Conservation (phyloP, 35 echinoderm and acorn worm genomes). For the Acanthaster planci region DNA sequence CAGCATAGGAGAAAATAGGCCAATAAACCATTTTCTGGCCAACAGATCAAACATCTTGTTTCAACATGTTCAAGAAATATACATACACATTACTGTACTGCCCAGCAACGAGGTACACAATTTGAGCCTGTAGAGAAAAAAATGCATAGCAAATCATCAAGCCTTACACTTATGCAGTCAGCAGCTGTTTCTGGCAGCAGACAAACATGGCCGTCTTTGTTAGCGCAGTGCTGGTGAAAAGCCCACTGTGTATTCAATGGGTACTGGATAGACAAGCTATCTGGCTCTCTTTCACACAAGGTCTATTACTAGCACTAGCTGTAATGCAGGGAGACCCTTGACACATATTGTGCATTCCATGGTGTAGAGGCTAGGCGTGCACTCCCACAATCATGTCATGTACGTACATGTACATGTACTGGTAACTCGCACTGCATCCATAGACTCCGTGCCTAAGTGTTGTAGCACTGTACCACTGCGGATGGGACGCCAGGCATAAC, state of each 20-base stretch:
- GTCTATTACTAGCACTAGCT: neutral
- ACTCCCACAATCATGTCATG: no score
- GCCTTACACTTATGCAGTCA: neutral
- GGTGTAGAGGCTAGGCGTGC: no score
- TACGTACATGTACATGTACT: no score
- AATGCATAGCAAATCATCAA: neutral
- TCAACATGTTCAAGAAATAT: neutral
- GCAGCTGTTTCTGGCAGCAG: conserved; percentile 15
- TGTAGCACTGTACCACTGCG: neutral
- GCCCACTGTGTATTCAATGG: conserved; percentile 31
- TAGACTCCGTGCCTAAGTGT: neutral
- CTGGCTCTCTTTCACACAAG: neutral
- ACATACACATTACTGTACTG: neutral
- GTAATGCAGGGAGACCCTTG: neutral
- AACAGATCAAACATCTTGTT: neutral
- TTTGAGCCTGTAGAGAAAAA: neutral
- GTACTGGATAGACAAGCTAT: neutral
- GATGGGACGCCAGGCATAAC: conserved; percentile 19
- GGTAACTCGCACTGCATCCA: no score
- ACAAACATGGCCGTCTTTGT: conserved; percentile 31
- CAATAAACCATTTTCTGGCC: neutral
- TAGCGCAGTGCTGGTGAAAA: conserved; percentile 18
- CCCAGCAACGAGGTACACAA: neutral
- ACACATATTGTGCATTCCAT: neutral
- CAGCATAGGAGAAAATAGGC: neutral